These are phyloP conservation scores for Pyrrhia umbra DNA, from an alignment of 2,888 invertebrate genomes.

Conservation along the genomic window DNA sequence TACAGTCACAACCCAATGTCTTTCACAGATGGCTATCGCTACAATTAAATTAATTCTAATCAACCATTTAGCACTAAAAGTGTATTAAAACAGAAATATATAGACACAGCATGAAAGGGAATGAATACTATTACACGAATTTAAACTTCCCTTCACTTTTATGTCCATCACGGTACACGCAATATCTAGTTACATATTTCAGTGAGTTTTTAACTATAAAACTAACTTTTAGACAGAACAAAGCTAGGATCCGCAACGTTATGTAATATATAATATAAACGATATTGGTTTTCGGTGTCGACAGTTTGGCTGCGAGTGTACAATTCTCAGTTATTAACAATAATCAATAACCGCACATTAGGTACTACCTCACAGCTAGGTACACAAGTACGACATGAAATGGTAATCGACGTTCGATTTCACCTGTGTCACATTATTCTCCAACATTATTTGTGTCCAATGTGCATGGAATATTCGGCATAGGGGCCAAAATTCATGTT, in stretches of 20 bases:
- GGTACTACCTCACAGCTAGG: constrained; percentile 48
- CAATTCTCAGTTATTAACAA: constrained; percentile 59
- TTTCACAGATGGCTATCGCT: constrained; percentile 45
- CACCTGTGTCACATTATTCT: constrained; percentile 76
- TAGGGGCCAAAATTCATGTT: constrained; percentile 85
- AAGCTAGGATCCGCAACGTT: constrained; percentile 9
- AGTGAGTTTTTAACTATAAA: constrained; percentile 14
- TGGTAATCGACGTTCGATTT: constrained; percentile 73
- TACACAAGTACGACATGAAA: constrained; percentile 62
- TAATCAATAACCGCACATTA: constrained; percentile 66
- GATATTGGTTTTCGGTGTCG: constrained; percentile 24
- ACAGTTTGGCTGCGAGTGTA: constrained; percentile 46
- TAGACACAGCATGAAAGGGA: constrained; percentile 19
- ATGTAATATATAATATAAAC: constrained; percentile 7
- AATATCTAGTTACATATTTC: constrained; percentile 23
- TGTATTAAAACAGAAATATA: constrained; percentile 35
- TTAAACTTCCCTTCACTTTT: constrained; percentile 13
- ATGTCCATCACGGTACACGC: constrained; percentile 19
- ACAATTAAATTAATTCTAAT: constrained; percentile 29
- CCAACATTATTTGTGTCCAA: constrained; percentile 80
- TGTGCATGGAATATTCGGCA: constrained; percentile 86
- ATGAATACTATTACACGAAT: constrained; percentile 18
- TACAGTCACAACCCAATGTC: constrained; percentile 53
- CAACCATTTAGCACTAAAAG: constrained; percentile 42
- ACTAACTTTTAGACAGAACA: constrained; percentile 26